phyloP scores from a whole-genome alignment of 1,140 invertebrate genomes.

The Panagrolaimus sp. region DNA sequence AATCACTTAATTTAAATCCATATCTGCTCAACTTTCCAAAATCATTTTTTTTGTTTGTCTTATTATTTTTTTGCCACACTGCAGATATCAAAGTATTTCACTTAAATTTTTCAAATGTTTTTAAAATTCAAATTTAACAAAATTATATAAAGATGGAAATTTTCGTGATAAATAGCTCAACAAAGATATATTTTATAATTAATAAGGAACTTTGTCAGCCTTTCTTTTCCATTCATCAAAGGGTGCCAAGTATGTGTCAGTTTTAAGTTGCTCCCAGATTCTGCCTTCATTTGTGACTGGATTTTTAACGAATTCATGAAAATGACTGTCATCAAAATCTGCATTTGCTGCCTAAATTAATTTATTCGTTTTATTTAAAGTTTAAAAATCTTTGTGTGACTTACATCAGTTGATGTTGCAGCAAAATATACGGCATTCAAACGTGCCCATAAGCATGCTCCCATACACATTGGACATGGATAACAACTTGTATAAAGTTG shows the following conservation, averaged over 20 bases:
- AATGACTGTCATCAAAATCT: slow-evolving; percentile 5
- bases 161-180: background rate
- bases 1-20: too few relatives aligned
- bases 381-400: background rate
- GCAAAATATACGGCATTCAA: slow-evolving; percentile 55
- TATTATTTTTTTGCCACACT: too few relatives aligned
- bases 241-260: background rate
- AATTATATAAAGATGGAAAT: too few relatives aligned
- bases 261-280: background rate
- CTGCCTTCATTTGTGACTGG: background rate
- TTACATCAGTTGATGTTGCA: slow-evolving; percentile 48
- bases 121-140: too few relatives aligned
- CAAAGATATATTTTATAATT: background rate
- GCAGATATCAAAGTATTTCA: too few relatives aligned
- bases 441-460: slow-evolving; percentile 52
- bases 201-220: background rate
- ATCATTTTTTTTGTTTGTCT: too few relatives aligned
- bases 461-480: slow-evolving; percentile 60
- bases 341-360: background rate
- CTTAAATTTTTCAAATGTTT: too few relatives aligned
- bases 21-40: too few relatives aligned
- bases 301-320: slow-evolving; percentile 10
- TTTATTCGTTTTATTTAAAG: too few relatives aligned
- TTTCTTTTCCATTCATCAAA: slow-evolving; percentile 5
- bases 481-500: slow-evolving; percentile 56